Evolutionary conservation across 92 coral and sea anemone species (phyloP).

Genomic region (Paramuricea clavata): DNA sequence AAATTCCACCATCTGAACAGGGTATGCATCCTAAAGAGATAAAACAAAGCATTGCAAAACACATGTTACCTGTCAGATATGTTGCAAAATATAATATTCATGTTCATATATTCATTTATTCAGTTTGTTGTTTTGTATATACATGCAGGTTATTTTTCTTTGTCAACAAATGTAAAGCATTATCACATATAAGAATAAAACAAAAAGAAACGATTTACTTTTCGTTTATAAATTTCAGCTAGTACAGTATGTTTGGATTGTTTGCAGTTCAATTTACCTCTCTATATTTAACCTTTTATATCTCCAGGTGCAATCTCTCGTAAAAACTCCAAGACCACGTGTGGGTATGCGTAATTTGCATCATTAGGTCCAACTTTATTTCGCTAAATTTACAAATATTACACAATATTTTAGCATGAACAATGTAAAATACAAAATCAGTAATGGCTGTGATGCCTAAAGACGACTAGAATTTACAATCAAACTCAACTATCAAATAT

Average conservation of each 20-base stretch:
- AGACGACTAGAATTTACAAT: neutral
- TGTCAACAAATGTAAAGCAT: no score
- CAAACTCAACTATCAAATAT: neutral
- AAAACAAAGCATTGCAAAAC: neutral
- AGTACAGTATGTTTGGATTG: neutral
- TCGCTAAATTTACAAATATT: slow-evolving; percentile 25
- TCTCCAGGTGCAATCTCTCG: slow-evolving; percentile 63
- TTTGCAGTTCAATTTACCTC: slow-evolving; percentile 38
- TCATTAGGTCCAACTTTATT: slow-evolving; percentile 52
- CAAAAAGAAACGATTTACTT: neutral
- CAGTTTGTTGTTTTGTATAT: neutral
- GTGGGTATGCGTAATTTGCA: slow-evolving; percentile 46
- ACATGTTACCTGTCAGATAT: neutral
- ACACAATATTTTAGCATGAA: neutral
- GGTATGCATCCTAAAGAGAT: neutral
- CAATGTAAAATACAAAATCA: no score
- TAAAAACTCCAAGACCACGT: slow-evolving; percentile 46
- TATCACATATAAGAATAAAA: no score
- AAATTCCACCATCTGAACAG: neutral
- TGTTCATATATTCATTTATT: neutral
- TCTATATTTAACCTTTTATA: slow-evolving; percentile 66
- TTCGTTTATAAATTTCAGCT: neutral
- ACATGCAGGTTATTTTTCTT: no score
- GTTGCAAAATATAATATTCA: neutral
- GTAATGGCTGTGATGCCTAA: no score